Percentiles rank a stretch among this genome's conserved stretches.
Conservation (phyloP, 2,888 invertebrate genomes). For the Parascotia fuliginaria region DNA sequence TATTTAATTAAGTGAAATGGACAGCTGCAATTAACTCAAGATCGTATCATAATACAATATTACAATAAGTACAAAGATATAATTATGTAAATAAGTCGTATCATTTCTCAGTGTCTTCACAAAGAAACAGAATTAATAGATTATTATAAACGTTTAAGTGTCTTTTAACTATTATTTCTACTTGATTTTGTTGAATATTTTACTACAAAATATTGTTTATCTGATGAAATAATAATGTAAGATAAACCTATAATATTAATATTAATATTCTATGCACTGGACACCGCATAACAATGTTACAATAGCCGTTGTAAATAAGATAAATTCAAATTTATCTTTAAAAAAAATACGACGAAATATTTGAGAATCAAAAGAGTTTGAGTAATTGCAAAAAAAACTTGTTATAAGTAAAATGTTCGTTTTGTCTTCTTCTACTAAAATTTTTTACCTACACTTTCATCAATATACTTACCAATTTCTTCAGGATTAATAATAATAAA, state of each 20-base stretch:
- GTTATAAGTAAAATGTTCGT: too few species aligned
- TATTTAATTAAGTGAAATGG: conserved; percentile 12
- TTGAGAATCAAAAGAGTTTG: too few species aligned
- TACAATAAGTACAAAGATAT: conserved; percentile 37
- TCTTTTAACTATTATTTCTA: neutral
- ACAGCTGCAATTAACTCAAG: conserved; percentile 19
- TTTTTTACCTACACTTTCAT: too few species aligned
- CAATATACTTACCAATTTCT: conserved; percentile 88
- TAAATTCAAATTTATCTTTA: too few species aligned
- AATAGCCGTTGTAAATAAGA: too few species aligned
- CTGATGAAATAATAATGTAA: too few species aligned
- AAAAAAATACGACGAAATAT: too few species aligned
- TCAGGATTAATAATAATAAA: conserved; percentile 94
- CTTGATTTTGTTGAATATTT: neutral
- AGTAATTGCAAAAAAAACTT: too few species aligned
- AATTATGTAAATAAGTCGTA: conserved; percentile 25
- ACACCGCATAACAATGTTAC: too few species aligned
- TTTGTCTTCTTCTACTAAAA: too few species aligned
- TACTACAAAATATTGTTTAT: neutral
- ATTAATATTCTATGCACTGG: too few species aligned
- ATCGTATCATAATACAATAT: conserved; percentile 19
- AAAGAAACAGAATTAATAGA: conserved; percentile 21
- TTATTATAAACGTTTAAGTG: conserved; percentile 11
- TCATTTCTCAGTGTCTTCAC: conserved; percentile 27
- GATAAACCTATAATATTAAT: too few species aligned